Percentiles rank a stretch among this genome's conserved stretches.
phyloP scores from a whole-genome alignment of 2,888 invertebrate species.

The Acanthosepion lycidas region DNA sequence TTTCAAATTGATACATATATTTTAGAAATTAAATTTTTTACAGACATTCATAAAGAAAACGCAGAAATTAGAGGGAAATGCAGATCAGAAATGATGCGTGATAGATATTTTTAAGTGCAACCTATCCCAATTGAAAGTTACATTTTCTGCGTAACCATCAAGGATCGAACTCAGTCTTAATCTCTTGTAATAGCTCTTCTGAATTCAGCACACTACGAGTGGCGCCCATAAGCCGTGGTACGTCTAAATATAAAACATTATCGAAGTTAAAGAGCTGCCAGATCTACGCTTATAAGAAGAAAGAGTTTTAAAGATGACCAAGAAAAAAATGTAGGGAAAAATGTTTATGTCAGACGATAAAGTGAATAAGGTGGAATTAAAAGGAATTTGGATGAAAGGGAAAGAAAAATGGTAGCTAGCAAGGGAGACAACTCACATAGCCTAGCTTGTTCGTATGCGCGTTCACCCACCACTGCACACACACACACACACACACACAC shows the following conservation, averaged over 20 bases:
- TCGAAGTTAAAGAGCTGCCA: background rate
- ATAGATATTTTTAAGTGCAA: background rate
- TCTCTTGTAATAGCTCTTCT: no score
- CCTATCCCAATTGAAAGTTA: no score
- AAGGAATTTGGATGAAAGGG: background rate
- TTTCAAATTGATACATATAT: no score
- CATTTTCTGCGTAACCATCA: no score
- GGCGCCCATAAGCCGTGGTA: background rate
- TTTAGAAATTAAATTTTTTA: no score
- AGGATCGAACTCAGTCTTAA: background rate
- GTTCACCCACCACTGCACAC: no score
- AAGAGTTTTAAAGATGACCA: background rate
- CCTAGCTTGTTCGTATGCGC: background rate
- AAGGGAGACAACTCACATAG: background rate
- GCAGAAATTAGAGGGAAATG: no score
- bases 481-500: no score
- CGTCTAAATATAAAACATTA: background rate
- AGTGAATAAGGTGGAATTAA: background rate
- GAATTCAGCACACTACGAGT: no score
- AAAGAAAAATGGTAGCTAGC: background rate
- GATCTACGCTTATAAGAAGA: background rate
- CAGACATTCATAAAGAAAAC: no score
- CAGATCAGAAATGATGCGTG: background rate
- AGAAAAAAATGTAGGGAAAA: background rate
- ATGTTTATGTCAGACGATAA: background rate